phyloP scores from a whole-genome alignment of 2,888 invertebrate species.

The Torymus texanus region DNA sequence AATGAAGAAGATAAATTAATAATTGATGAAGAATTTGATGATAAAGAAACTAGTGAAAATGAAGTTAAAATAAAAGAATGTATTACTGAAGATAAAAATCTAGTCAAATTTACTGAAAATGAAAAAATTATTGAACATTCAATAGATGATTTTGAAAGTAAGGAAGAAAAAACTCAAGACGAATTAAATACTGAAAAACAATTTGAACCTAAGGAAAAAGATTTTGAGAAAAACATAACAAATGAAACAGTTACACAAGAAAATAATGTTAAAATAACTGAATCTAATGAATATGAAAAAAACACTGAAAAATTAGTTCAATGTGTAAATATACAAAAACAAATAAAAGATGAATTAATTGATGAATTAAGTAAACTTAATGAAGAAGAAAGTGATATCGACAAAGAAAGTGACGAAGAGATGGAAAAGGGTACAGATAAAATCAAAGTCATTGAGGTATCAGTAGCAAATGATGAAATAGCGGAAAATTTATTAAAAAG shows the following conservation, averaged over 20 bases:
- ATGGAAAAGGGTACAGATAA: neutral
- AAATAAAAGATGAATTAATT: constrained; percentile 33
- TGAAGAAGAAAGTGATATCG: constrained; percentile 21
- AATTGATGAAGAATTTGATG: constrained; percentile 49
- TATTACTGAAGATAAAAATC: constrained; percentile 8
- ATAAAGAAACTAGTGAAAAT: constrained; percentile 36
- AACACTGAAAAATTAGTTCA: constrained; percentile 17
- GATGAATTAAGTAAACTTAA: constrained; percentile 38
- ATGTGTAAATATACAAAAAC: constrained; percentile 21
- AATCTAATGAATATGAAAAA: constrained; percentile 6
- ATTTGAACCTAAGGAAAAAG: constrained; percentile 2
- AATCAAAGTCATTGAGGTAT: neutral
- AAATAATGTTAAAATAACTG: constrained; percentile 3
- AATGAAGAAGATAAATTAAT: constrained; percentile 48
- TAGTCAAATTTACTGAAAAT: neutral
- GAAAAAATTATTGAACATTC: neutral
- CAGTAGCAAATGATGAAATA: neutral
- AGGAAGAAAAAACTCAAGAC: neutral
- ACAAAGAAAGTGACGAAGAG: constrained; percentile 6
- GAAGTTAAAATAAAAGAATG: constrained; percentile 16
- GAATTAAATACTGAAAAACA: constrained; percentile 4
- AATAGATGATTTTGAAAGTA: too few species aligned
- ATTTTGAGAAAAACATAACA: neutral
- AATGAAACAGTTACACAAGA: constrained; percentile 5
- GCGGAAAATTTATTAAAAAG: too few species aligned